phyloP scores from a whole-genome alignment of 2,888 invertebrate species.

The Microctonus brassicae region DNA sequence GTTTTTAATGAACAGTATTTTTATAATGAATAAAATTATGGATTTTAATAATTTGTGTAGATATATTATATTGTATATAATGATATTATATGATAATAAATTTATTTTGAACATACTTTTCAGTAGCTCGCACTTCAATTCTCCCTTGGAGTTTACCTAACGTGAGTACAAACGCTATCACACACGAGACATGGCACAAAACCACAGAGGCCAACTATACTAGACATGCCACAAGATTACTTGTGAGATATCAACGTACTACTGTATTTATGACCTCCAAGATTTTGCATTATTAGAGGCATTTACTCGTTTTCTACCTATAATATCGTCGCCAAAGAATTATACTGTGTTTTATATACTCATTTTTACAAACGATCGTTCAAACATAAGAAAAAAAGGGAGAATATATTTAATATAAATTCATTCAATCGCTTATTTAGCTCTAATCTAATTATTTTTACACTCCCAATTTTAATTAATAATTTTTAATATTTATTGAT shows the following conservation, averaged over 20 bases:
- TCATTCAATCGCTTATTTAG: too few relatives aligned
- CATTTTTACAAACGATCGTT: not conserved
- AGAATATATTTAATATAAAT: too few relatives aligned
- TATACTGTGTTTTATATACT: not conserved
- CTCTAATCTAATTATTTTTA: too few relatives aligned
- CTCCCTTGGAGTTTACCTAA: slow-evolving; percentile 50
- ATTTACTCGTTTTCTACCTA: slow-evolving; percentile 65
- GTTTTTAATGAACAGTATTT: not conserved
- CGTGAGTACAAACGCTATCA: slow-evolving; percentile 58
- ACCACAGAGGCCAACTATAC: slow-evolving; percentile 18
- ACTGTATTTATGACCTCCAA: slow-evolving; percentile 67
- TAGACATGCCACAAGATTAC: slow-evolving; percentile 66
- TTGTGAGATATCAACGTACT: slow-evolving; percentile 61
- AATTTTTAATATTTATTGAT: too few relatives aligned
- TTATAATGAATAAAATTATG: too few relatives aligned
- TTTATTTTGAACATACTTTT: slow-evolving; percentile 51
- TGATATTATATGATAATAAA: too few relatives aligned
- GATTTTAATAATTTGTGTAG: too few relatives aligned
- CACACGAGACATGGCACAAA: slow-evolving; percentile 60
- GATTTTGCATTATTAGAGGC: slow-evolving; percentile 69
- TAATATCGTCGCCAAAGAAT: slow-evolving; percentile 54
- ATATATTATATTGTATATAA: too few relatives aligned
- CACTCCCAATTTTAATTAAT: too few relatives aligned
- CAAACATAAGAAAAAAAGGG: too few relatives aligned
- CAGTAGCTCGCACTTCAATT: slow-evolving; percentile 31